Base-by-base conservation (phyloP, 2,113 vertebrate genomes). In the Lamprotornis superbus region DNA sequence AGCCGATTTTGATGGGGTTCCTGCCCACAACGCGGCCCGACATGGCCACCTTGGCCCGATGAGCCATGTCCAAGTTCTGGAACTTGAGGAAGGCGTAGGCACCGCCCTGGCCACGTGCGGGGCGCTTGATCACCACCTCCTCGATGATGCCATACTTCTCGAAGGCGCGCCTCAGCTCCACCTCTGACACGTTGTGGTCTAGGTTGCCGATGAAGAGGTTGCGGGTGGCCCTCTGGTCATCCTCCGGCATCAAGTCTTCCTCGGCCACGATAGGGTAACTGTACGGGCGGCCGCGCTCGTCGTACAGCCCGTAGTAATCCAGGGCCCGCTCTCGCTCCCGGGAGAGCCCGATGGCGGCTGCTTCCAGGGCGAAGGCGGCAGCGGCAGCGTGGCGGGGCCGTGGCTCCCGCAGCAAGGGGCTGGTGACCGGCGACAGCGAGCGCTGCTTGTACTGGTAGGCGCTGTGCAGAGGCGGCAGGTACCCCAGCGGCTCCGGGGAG, bases 51-150 rank as follows among this genome's bases (percentile, higher is more conserved):
- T 99, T 99, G 60, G 99, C 99, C 37, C 99, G 91, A 93, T 99
- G 99, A 1, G 99, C 99, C 99, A 99, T 99, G 98, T 99, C 99
- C 65, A 99, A 95, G 95, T 99, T 99, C 95, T 99, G 99, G 91
- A 99, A 99, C 97, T 99, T 99, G 16, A 99, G 98, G 30, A 99
- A 99, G 16, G 99, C 99, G 1, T 99, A 99, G 3, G 99, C 99
- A 0, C 99, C 99, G 0, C 99, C 99, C 50, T 99, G 99, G 11
- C 99, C 99, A 0, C 99, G 98, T 0, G 99, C 98, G 0, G 99
- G 99, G 3, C 99, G 98, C 70, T 99, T 99, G 86, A 99, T 99
- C 39, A 99, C 99, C 39, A 99, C 99, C 35, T 99, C 99, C 96
- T 99, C 99, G 1, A 99, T 99, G 88, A 99, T 97, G 76, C 99